Base-by-base conservation (phyloP, 2,797 vertebrate genomes). In the Carcharodon carcharias region DNA sequence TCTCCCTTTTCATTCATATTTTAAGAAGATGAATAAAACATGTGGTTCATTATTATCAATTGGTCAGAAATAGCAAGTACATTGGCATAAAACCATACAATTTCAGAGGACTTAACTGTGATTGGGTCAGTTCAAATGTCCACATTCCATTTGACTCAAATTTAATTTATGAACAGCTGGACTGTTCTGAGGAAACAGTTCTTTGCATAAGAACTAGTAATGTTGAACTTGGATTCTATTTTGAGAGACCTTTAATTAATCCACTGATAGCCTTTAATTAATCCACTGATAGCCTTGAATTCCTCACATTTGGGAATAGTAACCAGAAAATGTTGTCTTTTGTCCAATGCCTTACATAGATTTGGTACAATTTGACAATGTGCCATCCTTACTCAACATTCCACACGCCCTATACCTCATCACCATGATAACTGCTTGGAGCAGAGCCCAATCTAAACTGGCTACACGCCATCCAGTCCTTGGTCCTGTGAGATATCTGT, bases 341-440 rank as follows among this genome's bases (percentile, higher is more conserved):
- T 96, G 96, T 97, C 97, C 96, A 96, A 96, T 4, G 96, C 97
- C 96, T 96, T 97, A 97, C 97, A 96, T 96, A 97, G 97, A 97
- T 97, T 96, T 97, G 96, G 93, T 54, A 95, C 50, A 58, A 98
- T 96, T 98, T 98, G 97, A 98, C 97, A 97, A 88, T 97, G 97
- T 97, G 98, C 98, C 97, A 97, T 96, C 97, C 97, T 98, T 97
- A 98, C 97, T 97, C 96, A 97, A 97, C 96, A 96, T 97, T 97
- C 97, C 95, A 56, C 45, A 67, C 1, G 50, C 96, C 97, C 97
- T 97, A 96, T 97, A 96, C 95, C 94, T 96, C 96, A 56, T 97
- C 96, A 95, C 96, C 94, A 96, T 97, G 98, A 98, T 98, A 97
- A 98, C 97, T 96, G 95, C 96, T 96, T 98, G 97, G 98, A 97